Evolutionary conservation across 2,797 vertebrate genomes (phyloP).

Genomic region (Aplochiton taeniatus): DNA sequence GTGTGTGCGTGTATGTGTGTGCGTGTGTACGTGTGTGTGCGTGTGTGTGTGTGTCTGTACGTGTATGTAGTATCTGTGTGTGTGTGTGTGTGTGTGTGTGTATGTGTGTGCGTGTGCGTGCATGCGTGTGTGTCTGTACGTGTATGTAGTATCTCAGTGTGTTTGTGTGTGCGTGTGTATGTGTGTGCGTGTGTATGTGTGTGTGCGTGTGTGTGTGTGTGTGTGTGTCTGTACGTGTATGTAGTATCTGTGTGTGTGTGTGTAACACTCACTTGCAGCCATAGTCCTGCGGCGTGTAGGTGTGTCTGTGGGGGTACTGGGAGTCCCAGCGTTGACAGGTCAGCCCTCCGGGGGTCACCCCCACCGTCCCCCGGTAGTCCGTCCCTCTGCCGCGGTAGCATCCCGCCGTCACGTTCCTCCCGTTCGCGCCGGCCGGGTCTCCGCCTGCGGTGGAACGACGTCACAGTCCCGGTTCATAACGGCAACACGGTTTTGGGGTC

Average conservation of each 20-base stretch:
- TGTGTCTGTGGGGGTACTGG: conserved; percentile 92
- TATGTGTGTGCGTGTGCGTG: conserved; percentile 26
- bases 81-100: not conserved
- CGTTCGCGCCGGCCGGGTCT: conserved; percentile 69
- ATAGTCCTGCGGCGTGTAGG: conserved; percentile 89
- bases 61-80: too few species aligned
- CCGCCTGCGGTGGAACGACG: conserved; percentile 32
- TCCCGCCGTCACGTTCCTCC: conserved; percentile 73
- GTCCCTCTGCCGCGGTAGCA: conserved; percentile 87
- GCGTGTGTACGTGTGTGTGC: not conserved
- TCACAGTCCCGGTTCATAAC: conserved; percentile 2
- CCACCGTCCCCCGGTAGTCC: conserved; percentile 84
- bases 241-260: conserved; percentile 15
- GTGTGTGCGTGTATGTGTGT: conserved; percentile 7
- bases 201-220: not conserved
- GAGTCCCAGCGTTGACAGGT: conserved; percentile 93
- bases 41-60: too few species aligned
- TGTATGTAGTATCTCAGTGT: too few species aligned
- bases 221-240: not conserved
- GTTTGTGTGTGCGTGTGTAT: not conserved
- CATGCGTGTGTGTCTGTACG: conserved; percentile 25
- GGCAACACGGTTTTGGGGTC: too few species aligned
- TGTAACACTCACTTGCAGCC: conserved; percentile 91
- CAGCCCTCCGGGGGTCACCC: conserved; percentile 82
- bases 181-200: not conserved